A percentile compares a stretch with the other conserved stretches of the same genome.
These are phyloP conservation scores for Eupristina koningsbergeri DNA, from an alignment of 1,140 invertebrate genomes.

Conservation along the genomic window DNA sequence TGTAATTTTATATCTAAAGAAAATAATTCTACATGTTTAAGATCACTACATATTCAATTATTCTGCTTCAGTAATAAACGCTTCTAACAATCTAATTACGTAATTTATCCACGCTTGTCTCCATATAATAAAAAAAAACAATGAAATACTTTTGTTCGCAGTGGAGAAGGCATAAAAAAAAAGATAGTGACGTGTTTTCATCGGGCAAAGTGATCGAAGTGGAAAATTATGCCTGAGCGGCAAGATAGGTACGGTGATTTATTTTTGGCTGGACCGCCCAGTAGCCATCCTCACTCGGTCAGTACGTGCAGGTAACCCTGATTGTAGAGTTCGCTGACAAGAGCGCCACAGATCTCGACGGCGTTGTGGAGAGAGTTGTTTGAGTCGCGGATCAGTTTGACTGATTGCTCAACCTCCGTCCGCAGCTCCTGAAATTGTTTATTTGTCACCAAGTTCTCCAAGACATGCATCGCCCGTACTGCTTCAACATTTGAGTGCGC, in stretches of 20 bases:
- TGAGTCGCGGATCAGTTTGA: slow-evolving; percentile 71
- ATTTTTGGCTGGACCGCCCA: not conserved
- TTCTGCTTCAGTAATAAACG: too few relatives aligned
- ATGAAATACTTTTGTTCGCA: too few relatives aligned
- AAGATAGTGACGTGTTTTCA: not conserved
- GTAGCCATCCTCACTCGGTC: slow-evolving; percentile 59
- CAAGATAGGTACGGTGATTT: not conserved
- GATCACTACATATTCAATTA: too few relatives aligned
- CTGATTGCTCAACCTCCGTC: slow-evolving; percentile 68
- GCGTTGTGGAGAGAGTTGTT: slow-evolving; percentile 73
- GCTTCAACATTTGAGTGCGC: slow-evolving; percentile 70
- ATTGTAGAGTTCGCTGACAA: slow-evolving; percentile 68
- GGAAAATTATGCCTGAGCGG: slow-evolving; percentile 32
- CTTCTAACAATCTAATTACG: too few relatives aligned
- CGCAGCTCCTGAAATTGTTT: slow-evolving; percentile 71
- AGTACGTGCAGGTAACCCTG: slow-evolving; percentile 70
- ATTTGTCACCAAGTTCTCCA: slow-evolving; percentile 69
- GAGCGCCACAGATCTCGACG: slow-evolving; percentile 61
- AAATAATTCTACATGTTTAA: too few relatives aligned
- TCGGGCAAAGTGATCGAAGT: slow-evolving; percentile 46
- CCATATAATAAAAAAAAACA: too few relatives aligned
- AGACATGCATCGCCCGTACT: slow-evolving; percentile 67
- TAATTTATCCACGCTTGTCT: too few relatives aligned
- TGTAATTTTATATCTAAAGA: too few relatives aligned
- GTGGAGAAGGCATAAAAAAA: not conserved